Evolutionary conservation across 30 jellyfish, hydroid and myxozoan species (phyloP).

Genomic region (Morbakka virulenta): DNA sequence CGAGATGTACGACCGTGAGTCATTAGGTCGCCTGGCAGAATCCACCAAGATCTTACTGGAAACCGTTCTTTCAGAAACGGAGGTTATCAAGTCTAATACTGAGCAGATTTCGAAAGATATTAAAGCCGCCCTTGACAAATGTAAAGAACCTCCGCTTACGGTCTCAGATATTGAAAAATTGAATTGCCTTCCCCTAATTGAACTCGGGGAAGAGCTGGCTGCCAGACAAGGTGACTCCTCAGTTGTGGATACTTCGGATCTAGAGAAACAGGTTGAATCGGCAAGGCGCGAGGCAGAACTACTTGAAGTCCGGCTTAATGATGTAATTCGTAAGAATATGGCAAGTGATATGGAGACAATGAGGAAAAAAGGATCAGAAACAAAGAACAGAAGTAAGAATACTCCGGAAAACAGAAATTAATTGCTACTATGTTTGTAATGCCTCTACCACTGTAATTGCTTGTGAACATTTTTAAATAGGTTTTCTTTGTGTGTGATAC

Average conservation of each 20-base stretch:
- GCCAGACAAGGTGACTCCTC: constrained; percentile 75
- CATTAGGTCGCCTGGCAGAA: constrained; percentile 81
- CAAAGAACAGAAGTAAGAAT: too few species aligned
- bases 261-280: constrained; percentile 91
- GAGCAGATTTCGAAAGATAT: constrained; percentile 96
- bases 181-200: constrained; percentile 69
- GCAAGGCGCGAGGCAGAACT: constrained; percentile 96
- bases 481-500: too few species aligned
- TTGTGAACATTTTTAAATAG: too few species aligned
- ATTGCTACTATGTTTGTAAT: too few species aligned
- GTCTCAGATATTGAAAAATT: constrained; percentile 90
- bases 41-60: constrained; percentile 93
- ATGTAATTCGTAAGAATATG: constrained; percentile 95
- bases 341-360: constrained; percentile 81
- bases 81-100: constrained; percentile 91
- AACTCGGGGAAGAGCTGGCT: constrained; percentile 35
- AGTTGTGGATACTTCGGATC: constrained; percentile 75
- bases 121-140: constrained; percentile 81
- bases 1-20: constrained; percentile 68
- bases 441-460: too few species aligned
- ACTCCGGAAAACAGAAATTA: too few species aligned
- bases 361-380: constrained; percentile 47
- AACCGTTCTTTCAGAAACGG: constrained; percentile 90
- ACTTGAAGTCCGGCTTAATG: constrained; percentile 88
- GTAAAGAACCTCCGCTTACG: constrained; percentile 83